Conservation (phyloP, 2,888 invertebrate genomes). For the Tachina grossa region DNA sequence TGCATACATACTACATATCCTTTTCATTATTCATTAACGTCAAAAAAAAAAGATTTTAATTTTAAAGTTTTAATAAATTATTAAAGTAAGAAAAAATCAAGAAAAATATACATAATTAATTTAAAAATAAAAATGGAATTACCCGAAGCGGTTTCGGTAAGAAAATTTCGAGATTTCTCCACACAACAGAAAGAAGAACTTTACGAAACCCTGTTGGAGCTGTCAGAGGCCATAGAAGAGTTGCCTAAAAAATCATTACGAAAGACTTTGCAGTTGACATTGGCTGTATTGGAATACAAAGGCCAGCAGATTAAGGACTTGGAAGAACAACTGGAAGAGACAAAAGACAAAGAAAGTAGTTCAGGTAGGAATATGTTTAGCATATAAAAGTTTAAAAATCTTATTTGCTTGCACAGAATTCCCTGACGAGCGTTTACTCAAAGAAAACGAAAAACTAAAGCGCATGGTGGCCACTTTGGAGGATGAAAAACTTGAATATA, state of each 20-base stretch:
- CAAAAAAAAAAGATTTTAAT: conserved; percentile 24
- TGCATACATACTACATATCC: not conserved
- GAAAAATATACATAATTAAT: conserved; percentile 2
- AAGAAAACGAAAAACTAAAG: conserved; percentile 81
- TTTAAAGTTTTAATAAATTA: not conserved
- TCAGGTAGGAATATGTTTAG: conserved; percentile 64
- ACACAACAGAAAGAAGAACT: conserved; percentile 79
- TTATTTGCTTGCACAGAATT: conserved; percentile 71
- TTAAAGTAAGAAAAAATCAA: not conserved
- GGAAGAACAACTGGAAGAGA: conserved; percentile 73
- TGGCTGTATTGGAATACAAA: conserved; percentile 80
- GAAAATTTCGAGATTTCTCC: conserved; percentile 78
- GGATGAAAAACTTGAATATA: conserved; percentile 77
- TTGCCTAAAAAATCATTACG: conserved; percentile 80
- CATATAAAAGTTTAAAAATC: not conserved
- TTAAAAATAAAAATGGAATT: conserved; percentile 73
- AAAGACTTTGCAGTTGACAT: conserved; percentile 79
- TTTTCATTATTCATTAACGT: conserved; percentile 56
- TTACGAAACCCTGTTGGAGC: conserved; percentile 77
- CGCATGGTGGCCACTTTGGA: conserved; percentile 79
- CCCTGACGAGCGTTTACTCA: conserved; percentile 75
- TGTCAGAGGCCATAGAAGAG: conserved; percentile 77
- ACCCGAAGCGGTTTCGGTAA: conserved; percentile 79
- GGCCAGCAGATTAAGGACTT: conserved; percentile 77
- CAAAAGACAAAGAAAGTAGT: conserved; percentile 72